Base-by-base conservation (phyloP, 2,888 invertebrate species). In the Pelosia muscerda region DNA sequence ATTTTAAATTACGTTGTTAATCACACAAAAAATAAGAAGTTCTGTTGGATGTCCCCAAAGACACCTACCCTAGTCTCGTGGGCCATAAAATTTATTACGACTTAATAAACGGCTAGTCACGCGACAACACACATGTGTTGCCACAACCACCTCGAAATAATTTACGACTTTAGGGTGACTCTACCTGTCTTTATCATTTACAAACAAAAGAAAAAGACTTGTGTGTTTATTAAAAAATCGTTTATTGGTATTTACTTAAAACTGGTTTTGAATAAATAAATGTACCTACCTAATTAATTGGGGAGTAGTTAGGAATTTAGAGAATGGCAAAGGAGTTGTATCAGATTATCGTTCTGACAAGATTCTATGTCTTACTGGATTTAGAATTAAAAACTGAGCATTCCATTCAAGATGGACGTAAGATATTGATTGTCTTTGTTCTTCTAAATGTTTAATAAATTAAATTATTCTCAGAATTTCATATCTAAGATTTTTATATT, bases 1-100 rank as follows among this genome's bases (percentile, higher is more conserved):
- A 31, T 31, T 58, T 31, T 22, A 58, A 55, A 55, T 55, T 55
- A 55, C 55, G n/a, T 58, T 58, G 58, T 31, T 58, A 31, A 31
- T 28, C 19, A n/a, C 58, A 38, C 60, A 60, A 55, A 55, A 55
- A 49, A 49, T 49, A 49, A 49, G 49, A 68, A 69, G 71, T 73
- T 75, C 74, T 72, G 78, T 74, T 68, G 72, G 63, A 77, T 75
- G 74, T 79, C 81, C 80, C 86, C 77, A 81, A 77, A 87, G 86
- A 88, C 86, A 87, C 87, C 85, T 85, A 84, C 83, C 78, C 81
- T 67, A 75, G 79, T 90, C 90, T 86, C 88, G 68, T 78, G 88
- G 89, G 88, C 81, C 86, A 86, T 88, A 85, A 87, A 92, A 93
- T 93, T 91, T 94, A 95, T 94, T 92, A 92, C 91, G 87, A 90